Conservation (phyloP, 1,140 invertebrate species). For the Spodoptera frugiperda region DNA sequence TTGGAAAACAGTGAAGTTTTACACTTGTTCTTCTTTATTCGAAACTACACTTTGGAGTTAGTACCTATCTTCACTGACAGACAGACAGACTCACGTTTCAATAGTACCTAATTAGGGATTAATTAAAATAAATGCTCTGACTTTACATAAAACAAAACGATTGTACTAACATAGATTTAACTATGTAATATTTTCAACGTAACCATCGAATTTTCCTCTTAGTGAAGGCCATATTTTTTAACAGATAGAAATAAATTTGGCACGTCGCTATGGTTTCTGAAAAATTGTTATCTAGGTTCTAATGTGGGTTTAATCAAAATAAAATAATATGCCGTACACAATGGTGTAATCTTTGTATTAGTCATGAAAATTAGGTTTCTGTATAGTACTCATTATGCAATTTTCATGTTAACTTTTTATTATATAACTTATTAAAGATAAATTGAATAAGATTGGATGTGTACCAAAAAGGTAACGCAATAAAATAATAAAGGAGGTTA, state of each 20-base stretch:
- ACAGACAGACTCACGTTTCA: too few relatives aligned
- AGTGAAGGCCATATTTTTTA: constrained; percentile 12
- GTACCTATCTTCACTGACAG: too few relatives aligned
- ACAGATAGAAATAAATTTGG: constrained; percentile 11
- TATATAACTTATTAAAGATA: not conserved
- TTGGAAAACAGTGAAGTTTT: too few relatives aligned
- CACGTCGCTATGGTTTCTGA: not conserved
- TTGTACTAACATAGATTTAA: not conserved
- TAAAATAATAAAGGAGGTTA: not conserved
- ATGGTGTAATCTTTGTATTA: not conserved
- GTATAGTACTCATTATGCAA: not conserved
- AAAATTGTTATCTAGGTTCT: not conserved
- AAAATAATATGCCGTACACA: not conserved
- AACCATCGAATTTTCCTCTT: constrained; percentile 10
- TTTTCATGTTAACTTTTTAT: not conserved
- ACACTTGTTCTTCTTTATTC: too few relatives aligned
- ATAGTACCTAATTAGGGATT: too few relatives aligned
- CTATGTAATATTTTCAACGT: not conserved
- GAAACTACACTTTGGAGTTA: too few relatives aligned
- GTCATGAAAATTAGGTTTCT: not conserved
- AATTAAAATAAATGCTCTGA: too few relatives aligned
- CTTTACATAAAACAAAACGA: too few relatives aligned
- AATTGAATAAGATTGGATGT: constrained; percentile 26
- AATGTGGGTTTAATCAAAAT: constrained; percentile 21
- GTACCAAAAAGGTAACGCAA: constrained; percentile 7